Percentiles rank a stretch among this genome's conserved stretches.
phyloP scores from a whole-genome alignment of 2,113 vertebrate species.

The Formicarius rufipectus region DNA sequence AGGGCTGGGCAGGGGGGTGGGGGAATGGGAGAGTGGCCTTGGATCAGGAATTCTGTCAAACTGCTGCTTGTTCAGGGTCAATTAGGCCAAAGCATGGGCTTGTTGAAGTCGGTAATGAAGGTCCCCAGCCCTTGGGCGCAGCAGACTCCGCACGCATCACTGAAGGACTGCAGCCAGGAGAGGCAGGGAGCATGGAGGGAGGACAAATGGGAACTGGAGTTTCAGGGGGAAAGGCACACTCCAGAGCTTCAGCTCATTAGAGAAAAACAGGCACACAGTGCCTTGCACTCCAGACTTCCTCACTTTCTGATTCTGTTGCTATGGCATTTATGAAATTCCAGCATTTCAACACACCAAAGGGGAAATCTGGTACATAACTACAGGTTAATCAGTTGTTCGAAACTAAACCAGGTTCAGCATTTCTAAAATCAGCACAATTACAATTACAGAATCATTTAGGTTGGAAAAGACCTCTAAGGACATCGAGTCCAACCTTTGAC shows the following conservation, averaged over 20 bases:
- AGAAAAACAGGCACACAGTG: background rate
- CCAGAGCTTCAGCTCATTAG: background rate
- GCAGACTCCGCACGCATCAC: background rate
- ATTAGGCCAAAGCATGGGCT: background rate
- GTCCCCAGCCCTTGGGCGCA: background rate
- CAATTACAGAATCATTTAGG: background rate
- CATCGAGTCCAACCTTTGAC: background rate
- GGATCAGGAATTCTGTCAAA: background rate
- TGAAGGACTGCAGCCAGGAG: background rate
- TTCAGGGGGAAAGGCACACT: background rate
- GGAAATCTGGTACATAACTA: background rate
- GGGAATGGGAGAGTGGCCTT: background rate
- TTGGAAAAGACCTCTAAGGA: background rate
- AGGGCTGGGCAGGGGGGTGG: background rate
- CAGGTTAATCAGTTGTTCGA: background rate
- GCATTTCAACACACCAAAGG: background rate
- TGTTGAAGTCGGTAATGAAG: background rate
- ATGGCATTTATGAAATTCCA: background rate
- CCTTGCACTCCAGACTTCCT: background rate
- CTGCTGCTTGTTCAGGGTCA: background rate
- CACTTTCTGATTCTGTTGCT: background rate
- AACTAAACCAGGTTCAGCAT: background rate
- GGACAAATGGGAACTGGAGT: background rate
- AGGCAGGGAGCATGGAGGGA: background rate
- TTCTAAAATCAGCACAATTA: background rate